phyloP scores from a whole-genome alignment of 1,140 invertebrate species.

The Choristoneura fumiferana region DNA sequence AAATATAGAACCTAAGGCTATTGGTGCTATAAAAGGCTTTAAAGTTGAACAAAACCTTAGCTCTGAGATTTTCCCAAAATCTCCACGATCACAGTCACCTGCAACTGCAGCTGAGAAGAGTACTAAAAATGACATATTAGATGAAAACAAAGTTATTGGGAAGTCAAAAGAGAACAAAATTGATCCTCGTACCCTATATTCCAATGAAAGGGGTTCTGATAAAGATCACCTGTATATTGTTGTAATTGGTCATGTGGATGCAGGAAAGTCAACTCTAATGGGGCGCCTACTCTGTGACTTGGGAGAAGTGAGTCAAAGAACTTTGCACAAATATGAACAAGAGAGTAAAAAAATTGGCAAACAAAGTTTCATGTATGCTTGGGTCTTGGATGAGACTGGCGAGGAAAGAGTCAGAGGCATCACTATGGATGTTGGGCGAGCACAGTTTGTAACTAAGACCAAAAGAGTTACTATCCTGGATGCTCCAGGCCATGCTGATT shows the following conservation, averaged over 20 bases:
- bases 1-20: conserved; percentile 55
- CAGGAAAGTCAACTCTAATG: conserved; percentile 99
- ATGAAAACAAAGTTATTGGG: conserved; percentile 50
- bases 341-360: conserved; percentile 99
- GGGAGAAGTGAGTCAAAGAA: conserved; percentile 93
- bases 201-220: conserved; percentile 84
- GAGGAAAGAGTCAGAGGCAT: conserved; percentile 94
- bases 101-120: conserved; percentile 80
- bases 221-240: conserved; percentile 96
- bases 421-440: conserved; percentile 98
- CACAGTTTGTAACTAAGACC: conserved; percentile 94
- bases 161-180: conserved; percentile 79
- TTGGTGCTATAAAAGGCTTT: conserved; percentile 68
- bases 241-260: conserved; percentile 99
- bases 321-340: conserved; percentile 98
- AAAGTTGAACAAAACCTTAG: conserved; percentile 57
- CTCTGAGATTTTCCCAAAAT: conserved; percentile 43
- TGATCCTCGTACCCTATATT: conserved; percentile 81
- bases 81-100: conserved; percentile 82
- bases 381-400: conserved; percentile 99
- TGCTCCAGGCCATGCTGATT: conserved; percentile 98
- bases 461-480: conserved; percentile 94
- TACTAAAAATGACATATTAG: conserved; percentile 51
- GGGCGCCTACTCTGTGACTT: conserved; percentile 95
- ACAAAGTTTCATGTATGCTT: conserved; percentile 98